phyloP scores from a whole-genome alignment of 2,888 invertebrate genomes.

The Chrysomela aeneicollis region DNA sequence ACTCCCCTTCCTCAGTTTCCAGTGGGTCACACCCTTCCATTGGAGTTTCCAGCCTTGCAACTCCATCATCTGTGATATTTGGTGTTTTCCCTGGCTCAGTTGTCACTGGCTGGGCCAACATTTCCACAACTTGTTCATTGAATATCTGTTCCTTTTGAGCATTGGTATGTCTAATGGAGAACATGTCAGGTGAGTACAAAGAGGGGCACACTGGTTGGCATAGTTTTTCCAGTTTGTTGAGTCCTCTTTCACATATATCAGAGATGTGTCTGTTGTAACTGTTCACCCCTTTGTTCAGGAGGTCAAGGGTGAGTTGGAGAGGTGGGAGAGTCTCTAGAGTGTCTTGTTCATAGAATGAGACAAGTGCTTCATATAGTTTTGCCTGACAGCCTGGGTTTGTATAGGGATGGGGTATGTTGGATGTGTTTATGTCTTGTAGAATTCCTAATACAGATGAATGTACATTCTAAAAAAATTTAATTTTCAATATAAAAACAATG shows the following conservation, averaged over 20 bases:
- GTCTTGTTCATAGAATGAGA: conserved; percentile 44
- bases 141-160: not conserved
- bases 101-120: not conserved
- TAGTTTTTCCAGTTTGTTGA: conserved; percentile 39
- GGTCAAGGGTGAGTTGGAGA: conserved; percentile 36
- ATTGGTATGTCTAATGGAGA: not conserved
- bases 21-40: not conserved
- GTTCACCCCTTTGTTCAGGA: conserved; percentile 38
- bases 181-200: conserved; percentile 13
- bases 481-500: too few relatives aligned
- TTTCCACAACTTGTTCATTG: not conserved
- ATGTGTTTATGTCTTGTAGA: conserved; percentile 35
- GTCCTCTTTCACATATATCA: conserved; percentile 35
- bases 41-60: not conserved
- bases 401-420: conserved; percentile 36
- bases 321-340: conserved; percentile 36
- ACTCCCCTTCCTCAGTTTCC: not conserved
- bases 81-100: not conserved
- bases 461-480: conserved; percentile 33
- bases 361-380: conserved; percentile 40
- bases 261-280: conserved; percentile 33
- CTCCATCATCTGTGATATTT: not conserved
- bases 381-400: conserved; percentile 34
- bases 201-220: conserved; percentile 46
- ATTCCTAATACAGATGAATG: conserved; percentile 36